Base-by-base conservation (phyloP, 2,113 vertebrate species). In the Amphiprion percula region DNA sequence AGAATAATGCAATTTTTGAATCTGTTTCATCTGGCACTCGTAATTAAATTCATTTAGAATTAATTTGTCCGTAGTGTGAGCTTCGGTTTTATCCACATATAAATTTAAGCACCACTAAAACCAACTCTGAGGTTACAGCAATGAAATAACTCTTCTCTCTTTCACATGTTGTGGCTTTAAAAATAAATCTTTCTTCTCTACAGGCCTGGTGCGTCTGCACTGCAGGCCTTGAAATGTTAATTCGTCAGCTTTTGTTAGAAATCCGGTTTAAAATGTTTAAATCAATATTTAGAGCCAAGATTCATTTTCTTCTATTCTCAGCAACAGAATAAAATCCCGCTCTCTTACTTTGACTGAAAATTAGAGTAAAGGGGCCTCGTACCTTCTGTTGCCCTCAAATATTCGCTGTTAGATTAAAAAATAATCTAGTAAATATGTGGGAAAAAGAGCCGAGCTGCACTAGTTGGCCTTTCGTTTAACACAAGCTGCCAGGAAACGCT, bases 401-500 rank as follows among this genome's bases (percentile, higher is more conserved):
- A 4, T 39, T 23, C n/a, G 0, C 16, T n/a, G 14, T 39, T 63
- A 21, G 21, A 21, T 77, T 64, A 5, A 2, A 16, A 15, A 77
- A 67, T n/a, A 59, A 54, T 4, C 44, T n/a, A 2, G 49, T 11
- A 47, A 44, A 10, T 70, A 2, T 19, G 4, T 12, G 24, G 16
- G 54, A 86, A 39, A 52, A 4, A 7, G 16, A 44, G 67, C 52
- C 3, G 0, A 82, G 47, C 58, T 30, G 80, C 52, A 74, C n/a
- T 4, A 30, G 54, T 59, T 56, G 14, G 49, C 19, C 72, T 72
- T 82, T 90, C 59, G 52, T 69, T 81, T 46, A 58, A 81, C 63
- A 33, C 54, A 30, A 76, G 76, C 82, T 73, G 81, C 37, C 85
- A 85, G 93, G 75, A 94, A 95, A 94, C 95, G 96, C 96, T 97